Evolutionary conservation across 2,888 invertebrate genomes (phyloP), one percentile per base, ranked within the genome.

Genomic region (Athalia cordata): DNA sequence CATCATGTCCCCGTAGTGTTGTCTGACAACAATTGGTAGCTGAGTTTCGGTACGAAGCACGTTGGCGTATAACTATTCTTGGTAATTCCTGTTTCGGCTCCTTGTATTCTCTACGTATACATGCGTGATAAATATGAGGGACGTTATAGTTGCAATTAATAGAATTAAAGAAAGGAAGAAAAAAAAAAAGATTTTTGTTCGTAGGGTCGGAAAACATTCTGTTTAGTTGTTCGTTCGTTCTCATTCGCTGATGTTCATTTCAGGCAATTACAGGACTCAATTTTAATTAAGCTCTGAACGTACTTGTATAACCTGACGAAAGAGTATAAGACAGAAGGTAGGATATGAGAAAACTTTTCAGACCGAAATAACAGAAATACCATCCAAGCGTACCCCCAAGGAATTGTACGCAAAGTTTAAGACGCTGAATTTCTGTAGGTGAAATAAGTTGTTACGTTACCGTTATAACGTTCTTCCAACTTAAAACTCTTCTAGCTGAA

Each of bases 341-440:
- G 75, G 52, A 64, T 75, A 75, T 75, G 75, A 75, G 75, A 62
- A 75, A 75, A 75, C 75, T 75, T 75, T 62, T 62, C 11, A 64
- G 43, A 62, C 15, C 4, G 59, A 47, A 72, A 72, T 72, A 72
- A 52, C 75, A 50, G 62, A 75, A 75, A 75, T 61, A 64, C 75
- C 52, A 75, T 47, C 57, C 59, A 13, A n/a, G 15, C 57, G 59
- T 47, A 59, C 72, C 72, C 47, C 8, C 52, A 52, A 72, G 72
- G 72, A 72, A 59, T 72, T 72, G 13, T 57, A 8, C 57, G 47
- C 59, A 15, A 72, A 59, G 59, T 72, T 72, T 72, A 13, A 13
- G 72, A 55, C 52, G 72, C 52, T 29, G 57, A 59, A 72, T 59
- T 72, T 68, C 72, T 59, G 47, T 47, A 57, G 8, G 47, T 15